Evolutionary conservation across 2,888 invertebrate genomes (phyloP), one percentile per base, ranked within the genome.

Genomic region (Agrilus cyanescens): DNA sequence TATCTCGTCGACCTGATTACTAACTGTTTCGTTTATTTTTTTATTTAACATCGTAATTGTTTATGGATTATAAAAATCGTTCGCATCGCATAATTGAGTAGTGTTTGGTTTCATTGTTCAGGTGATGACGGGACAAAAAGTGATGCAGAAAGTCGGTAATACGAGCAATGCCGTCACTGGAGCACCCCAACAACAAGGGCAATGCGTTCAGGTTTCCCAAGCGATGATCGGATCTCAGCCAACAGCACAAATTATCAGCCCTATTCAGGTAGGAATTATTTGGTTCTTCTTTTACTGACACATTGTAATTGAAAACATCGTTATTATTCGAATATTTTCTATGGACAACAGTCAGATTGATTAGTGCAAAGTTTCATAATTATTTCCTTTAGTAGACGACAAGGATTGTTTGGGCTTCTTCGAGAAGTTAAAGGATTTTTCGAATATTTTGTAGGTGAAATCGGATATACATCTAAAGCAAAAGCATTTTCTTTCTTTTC

Each of bases 161-260:
- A 62, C 62, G 52, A 58, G 59, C 25, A 57, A 57, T 20, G 62
- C 59, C 31, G 60, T 66, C 46, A 60, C 66, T 50, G 59, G 68
- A 53, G 55, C 62, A 44, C 73, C 76, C 44, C 74, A 76, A 47
- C 80, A 81, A 58, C 74, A 76, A 48, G 74, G 81, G 50, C 82
- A 82, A 59, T 82, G 81, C 62, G 81, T 81, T 43, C 81, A 82
- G 58, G 80, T 82, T 1, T 79, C 81, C 12, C 80, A 80, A 57
- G 78, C 81, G 1, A 76, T 84, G 68, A 68, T 78, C 20, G 72
- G 75, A 36, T 66, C 72, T 3, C 77, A 77, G 57, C 79, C 80
- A 29, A 78, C 78, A 43, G 76, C 83, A 3, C 85, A 85, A 65
- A 77, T 85, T 53, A 77, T 85, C 51, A 80, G 78, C 57, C 82